A percentile compares a stretch with the other conserved stretches of the same genome.
These are phyloP conservation scores for Grammatotria lemairii DNA, from an alignment of 2,113 vertebrate species.

Conservation along the genomic window DNA sequence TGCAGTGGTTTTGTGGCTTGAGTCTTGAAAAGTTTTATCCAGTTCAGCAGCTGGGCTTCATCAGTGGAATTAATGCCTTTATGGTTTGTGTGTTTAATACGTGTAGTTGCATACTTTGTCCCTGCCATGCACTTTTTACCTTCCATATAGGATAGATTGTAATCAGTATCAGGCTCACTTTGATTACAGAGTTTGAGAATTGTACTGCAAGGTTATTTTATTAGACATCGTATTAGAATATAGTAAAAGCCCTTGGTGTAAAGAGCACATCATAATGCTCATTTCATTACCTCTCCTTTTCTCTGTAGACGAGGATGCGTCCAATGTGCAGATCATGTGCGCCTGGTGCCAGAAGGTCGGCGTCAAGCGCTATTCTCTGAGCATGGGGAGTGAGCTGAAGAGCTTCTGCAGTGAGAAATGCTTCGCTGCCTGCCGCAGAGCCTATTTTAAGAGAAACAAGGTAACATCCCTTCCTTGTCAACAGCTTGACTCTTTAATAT, in stretches of 20 bases:
- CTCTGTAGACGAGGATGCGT: slow-evolving; percentile 90
- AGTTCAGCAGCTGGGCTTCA: slow-evolving; percentile 3
- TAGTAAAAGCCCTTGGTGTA: background rate
- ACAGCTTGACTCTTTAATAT: background rate
- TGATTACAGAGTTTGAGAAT: background rate
- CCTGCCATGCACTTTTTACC: background rate
- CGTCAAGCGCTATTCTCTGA: slow-evolving; percentile 97
- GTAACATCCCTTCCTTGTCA: slow-evolving; percentile 64
- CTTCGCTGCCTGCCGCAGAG: slow-evolving; percentile 96
- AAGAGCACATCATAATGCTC: background rate
- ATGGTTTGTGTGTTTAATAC: background rate
- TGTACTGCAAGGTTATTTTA: background rate
- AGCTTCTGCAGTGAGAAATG: slow-evolving; percentile 99
- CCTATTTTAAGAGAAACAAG: slow-evolving; percentile 99
- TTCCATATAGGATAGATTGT: background rate
- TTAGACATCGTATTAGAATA: background rate
- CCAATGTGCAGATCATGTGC: slow-evolving; percentile 99
- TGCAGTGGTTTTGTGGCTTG: slow-evolving; percentile 17
- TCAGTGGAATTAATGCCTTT: slow-evolving; percentile 7
- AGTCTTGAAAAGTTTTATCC: background rate
- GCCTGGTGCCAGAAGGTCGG: slow-evolving; percentile 99
- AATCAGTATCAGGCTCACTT: background rate
- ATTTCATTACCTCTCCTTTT: background rate
- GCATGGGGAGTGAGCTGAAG: slow-evolving; percentile 99
- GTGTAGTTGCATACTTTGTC: background rate